Evolutionary conservation across 2,797 vertebrate species (phyloP), one percentile per base, ranked within the genome.

Genomic region (Mycteria americana): DNA sequence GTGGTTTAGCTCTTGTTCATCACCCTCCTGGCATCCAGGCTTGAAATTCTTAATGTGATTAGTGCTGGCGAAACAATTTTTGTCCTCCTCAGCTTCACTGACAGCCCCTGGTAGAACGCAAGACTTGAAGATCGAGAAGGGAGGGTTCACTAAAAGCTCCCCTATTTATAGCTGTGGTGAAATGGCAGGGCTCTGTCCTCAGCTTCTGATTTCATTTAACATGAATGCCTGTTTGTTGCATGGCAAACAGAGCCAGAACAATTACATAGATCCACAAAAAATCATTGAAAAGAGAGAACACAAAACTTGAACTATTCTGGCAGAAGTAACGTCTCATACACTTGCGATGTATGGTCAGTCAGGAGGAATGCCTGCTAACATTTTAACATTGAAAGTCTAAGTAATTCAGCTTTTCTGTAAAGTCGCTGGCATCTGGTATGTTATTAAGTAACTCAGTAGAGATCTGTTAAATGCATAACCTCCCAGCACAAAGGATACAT

Each of bases 1-100:
- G 84, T 92, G 70, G 76, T 86, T 95, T 92, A 94, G 68, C 74
- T 95, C 80, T 95, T 86, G 57, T 59, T 94, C 92, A 91, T 89
- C 94, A 89, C 86, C 41, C 64, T 85, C 13, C 48, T 85, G 85
- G 91, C 87, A 95, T 88, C 70, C 78, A 73, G 67, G 31, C 80
- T 87, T 85, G 85, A 89, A 88, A 93, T 95, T 94, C 85, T 88
- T 92, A 39, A 75, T 59, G 60, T 46, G 67, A 90, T 95, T 94
- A 95, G 63, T 41, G 53, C 59, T 3, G 33, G 73, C 59, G 57
- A 77, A 92, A 72, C 1, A 12, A 72, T 60, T 94, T 88, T 85
- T 6, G 2, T 67, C 41, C 59, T 93, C 54, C 59, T 89, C 70
- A 51, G 73, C 56, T 95, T 95, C 50, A 17, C 48, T 76, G 23